Percentiles rank a stretch among this genome's conserved stretches.
Conservation (phyloP, 2,888 invertebrate genomes). For the Tenthredo distinguenda region DNA sequence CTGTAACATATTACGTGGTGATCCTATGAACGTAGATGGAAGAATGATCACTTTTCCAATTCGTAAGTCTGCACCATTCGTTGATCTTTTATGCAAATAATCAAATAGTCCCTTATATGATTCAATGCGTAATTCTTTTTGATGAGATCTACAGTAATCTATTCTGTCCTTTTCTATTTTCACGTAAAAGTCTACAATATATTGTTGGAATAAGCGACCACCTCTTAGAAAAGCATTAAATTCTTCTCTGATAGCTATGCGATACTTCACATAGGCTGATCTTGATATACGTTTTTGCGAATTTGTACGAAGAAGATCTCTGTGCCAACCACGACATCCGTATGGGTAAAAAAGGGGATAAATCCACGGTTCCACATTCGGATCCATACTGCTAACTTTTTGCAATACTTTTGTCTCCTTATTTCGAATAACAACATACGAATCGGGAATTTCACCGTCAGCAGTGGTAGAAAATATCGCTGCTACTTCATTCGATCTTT, state of each 20-base stretch:
- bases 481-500: background rate
- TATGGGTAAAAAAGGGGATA: background rate
- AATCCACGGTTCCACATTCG: background rate
- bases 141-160: conserved; percentile 3
- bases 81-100: background rate
- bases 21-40: conserved; percentile 9
- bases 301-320: background rate
- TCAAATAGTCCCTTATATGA: background rate
- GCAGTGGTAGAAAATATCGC: background rate
- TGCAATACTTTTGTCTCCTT: background rate
- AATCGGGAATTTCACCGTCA: background rate
- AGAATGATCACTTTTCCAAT: conserved; percentile 1
- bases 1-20: background rate
- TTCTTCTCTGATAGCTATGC: background rate
- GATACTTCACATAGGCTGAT: background rate
- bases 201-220: background rate
- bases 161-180: conserved; percentile 13
- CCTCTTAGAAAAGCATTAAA: background rate
- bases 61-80: background rate
- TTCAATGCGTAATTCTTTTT: conserved; percentile 15
- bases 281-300: background rate
- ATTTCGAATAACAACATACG: background rate
- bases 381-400: background rate
- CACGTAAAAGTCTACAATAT: background rate
- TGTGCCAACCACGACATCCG: background rate